phyloP scores from a whole-genome alignment of 1,140 invertebrate species.

The Mycetomoellerius zeteki region DNA sequence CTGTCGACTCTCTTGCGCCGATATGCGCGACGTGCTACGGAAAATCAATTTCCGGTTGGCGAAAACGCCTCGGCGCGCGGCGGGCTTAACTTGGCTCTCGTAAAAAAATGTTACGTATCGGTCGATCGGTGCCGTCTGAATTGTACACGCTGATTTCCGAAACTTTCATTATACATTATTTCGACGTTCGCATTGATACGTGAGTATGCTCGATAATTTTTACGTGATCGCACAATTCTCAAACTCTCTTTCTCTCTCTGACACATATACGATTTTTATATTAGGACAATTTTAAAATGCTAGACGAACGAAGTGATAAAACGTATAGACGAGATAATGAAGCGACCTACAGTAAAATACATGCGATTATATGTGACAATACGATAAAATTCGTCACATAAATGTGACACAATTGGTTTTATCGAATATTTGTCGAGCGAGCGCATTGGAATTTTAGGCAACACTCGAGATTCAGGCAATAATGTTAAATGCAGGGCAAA shows the following conservation, averaged over 20 bases:
- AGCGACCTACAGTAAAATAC: conserved; percentile 16
- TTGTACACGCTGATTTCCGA: conserved; percentile 57
- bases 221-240: neutral
- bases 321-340: neutral
- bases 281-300: conserved; percentile 2
- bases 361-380: conserved; percentile 3
- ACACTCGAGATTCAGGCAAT: conserved; percentile 22
- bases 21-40: conserved; percentile 60
- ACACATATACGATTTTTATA: conserved; percentile 21
- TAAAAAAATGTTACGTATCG: conserved; percentile 48
- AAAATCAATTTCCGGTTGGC: conserved; percentile 71
- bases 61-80: conserved; percentile 65
- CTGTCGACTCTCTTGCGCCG: conserved; percentile 50
- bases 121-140: conserved; percentile 62
- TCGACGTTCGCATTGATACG: neutral
- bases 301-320: neutral
- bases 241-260: too few species aligned
- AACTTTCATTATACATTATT: conserved; percentile 15
- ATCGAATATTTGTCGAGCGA: conserved; percentile 17
- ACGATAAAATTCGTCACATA: conserved; percentile 28
- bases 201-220: neutral
- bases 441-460: neutral
- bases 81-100: conserved; percentile 31
- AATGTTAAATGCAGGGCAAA: conserved; percentile 14
- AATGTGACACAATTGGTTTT: conserved; percentile 34